These are phyloP conservation scores for Anabacerthia variegaticeps DNA, from an alignment of 2,797 vertebrate genomes.

Conservation along the genomic window DNA sequence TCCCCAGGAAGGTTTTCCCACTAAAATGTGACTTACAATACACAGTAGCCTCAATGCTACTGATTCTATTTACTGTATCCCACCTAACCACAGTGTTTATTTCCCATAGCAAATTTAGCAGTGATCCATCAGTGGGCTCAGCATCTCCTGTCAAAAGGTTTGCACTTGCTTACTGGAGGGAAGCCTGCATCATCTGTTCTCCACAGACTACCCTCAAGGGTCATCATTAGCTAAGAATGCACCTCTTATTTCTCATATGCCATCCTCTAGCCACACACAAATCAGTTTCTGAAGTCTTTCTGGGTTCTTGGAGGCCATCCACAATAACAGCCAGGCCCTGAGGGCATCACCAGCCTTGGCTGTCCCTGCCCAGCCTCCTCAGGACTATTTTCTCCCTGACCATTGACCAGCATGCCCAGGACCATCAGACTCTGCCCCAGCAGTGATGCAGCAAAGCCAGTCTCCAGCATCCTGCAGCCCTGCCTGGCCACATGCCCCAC, in stretches of 20 bases:
- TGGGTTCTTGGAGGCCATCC: not conserved
- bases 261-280: not conserved
- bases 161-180: constrained; percentile 12
- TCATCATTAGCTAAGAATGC: not conserved
- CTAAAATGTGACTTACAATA: not conserved
- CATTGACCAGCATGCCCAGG: not conserved
- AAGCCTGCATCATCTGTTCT: not conserved
- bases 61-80: not conserved
- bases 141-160: constrained; percentile 17
- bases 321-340: not conserved
- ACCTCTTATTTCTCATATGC: not conserved
- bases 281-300: not conserved
- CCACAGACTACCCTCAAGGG: not conserved
- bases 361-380: not conserved
- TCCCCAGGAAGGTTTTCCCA: not conserved
- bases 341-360: not conserved
- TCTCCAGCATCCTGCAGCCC: too few species aligned
- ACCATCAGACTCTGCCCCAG: not conserved
- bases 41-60: not conserved
- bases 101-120: not conserved
- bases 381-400: not conserved
- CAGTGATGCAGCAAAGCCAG: rapidly evolving
- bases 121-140: not conserved
- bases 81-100: not conserved
- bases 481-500: not conserved